Evolutionary conservation across 2,113 vertebrate genomes (phyloP).

Genomic region (Brachypteracias leptosomus): DNA sequence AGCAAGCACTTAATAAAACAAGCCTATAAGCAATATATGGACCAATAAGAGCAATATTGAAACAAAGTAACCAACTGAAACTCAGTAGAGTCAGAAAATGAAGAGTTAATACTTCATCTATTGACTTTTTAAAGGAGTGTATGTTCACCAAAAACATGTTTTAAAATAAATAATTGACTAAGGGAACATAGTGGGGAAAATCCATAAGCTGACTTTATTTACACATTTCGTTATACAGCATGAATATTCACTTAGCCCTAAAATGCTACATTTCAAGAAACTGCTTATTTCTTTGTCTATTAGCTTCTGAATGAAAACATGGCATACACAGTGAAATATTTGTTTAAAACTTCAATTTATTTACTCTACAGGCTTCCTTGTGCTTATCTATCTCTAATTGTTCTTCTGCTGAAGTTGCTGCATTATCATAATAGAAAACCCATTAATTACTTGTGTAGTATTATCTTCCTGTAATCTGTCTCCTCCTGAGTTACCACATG

Average conservation of each 20-base stretch:
- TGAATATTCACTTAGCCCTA: not conserved
- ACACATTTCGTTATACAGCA: not conserved
- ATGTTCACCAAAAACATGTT: fast-evolving
- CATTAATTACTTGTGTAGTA: not conserved
- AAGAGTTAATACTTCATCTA: not conserved
- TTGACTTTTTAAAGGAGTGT: not conserved
- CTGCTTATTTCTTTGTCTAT: not conserved
- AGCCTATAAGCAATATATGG: not conserved
- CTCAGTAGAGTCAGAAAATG: not conserved
- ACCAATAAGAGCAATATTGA: not conserved
- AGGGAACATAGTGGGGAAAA: not conserved
- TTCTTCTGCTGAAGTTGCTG: constrained; percentile 15
- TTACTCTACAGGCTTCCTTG: not conserved
- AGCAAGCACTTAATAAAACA: not conserved
- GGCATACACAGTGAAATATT: not conserved
- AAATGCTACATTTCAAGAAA: not conserved
- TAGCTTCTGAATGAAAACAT: not conserved
- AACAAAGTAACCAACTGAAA: not conserved
- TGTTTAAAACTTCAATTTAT: constrained; percentile 9
- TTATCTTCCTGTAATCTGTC: constrained; percentile 15
- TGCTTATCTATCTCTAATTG: constrained; percentile 37
- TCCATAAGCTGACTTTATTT: not conserved
- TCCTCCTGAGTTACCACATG: not conserved
- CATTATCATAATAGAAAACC: constrained; percentile 6
- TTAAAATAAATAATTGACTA: not conserved